A percentile compares a stretch with the other conserved stretches of the same genome.
Evolutionary conservation across 2,797 vertebrate genomes (phyloP).

Genomic region (Sebastes cheni): DNA sequence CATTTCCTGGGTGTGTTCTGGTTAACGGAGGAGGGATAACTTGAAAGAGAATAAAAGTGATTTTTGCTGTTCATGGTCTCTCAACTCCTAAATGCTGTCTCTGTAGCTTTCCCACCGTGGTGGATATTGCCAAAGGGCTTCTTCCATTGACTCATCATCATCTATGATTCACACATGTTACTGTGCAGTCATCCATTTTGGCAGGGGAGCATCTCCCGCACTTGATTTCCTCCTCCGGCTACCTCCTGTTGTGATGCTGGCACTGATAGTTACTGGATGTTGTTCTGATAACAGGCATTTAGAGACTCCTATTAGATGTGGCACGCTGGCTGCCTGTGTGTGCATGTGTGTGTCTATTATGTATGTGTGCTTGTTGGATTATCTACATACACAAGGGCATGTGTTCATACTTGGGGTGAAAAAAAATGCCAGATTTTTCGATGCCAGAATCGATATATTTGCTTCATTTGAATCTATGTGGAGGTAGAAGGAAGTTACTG

Average conservation of each 20-base stretch:
- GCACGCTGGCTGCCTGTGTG: conserved; percentile 9
- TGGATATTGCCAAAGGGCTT: conserved; percentile 36
- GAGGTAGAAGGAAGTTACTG: no score
- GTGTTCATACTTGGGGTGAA: not conserved
- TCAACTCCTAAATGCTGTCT: conserved; percentile 30
- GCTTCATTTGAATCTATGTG: no score
- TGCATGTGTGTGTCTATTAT: conserved; percentile 4
- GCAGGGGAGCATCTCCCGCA: conserved; percentile 38
- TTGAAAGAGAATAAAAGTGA: conserved; percentile 40
- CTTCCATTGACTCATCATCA: conserved; percentile 37
- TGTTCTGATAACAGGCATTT: conserved; percentile 52
- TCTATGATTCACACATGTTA: conserved; percentile 49
- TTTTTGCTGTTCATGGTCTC: conserved; percentile 35
- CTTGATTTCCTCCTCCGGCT: conserved; percentile 46
- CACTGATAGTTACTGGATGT: conserved; percentile 34
- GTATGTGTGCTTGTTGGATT: not conserved
- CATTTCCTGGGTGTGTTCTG: conserved; percentile 34
- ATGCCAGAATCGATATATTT: no score
- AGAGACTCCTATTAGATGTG: conserved; percentile 40
- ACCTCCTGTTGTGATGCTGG: conserved; percentile 48
- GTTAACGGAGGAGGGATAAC: conserved; percentile 28
- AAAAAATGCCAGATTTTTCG: no score
- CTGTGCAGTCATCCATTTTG: conserved; percentile 44
- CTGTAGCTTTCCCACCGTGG: conserved; percentile 6
- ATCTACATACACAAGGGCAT: not conserved